These are phyloP conservation scores for Xanthia icteritia DNA, from an alignment of 2,888 invertebrate genomes.

Conservation along the genomic window DNA sequence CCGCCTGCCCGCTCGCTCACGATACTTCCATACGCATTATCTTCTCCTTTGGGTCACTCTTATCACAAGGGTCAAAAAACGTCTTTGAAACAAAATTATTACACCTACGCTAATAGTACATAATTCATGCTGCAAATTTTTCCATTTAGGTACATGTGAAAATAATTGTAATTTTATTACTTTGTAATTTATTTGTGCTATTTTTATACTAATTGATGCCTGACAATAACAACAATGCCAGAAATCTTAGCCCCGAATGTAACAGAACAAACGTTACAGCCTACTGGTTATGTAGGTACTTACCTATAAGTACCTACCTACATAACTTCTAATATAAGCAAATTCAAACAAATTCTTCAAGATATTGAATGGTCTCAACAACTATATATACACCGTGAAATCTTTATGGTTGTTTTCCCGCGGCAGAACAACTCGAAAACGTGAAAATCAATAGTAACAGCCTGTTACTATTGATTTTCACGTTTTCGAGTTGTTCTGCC, in stretches of 20 bases:
- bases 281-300: too few species aligned
- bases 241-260: not conserved
- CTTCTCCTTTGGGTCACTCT: slow-evolving; percentile 80
- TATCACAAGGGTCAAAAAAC: slow-evolving; percentile 83
- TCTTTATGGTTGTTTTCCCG: too few species aligned
- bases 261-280: not conserved
- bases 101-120: slow-evolving; percentile 57
- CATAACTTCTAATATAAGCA: not conserved
- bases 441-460: too few species aligned
- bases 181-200: slow-evolving; percentile 28
- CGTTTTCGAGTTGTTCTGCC: too few species aligned
- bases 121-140: slow-evolving; percentile 63
- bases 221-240: slow-evolving; percentile 1
- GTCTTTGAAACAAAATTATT: slow-evolving; percentile 77
- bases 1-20: slow-evolving; percentile 60
- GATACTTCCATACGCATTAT: slow-evolving; percentile 78
- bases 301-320: not conserved
- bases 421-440: too few species aligned
- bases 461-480: too few species aligned
- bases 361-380: not conserved
- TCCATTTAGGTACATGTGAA: slow-evolving; percentile 54
- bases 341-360: not conserved
- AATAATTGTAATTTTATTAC: slow-evolving; percentile 30
- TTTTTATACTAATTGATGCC: slow-evolving; percentile 16
- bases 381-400: too few species aligned